Evolutionary conservation across 2,113 vertebrate species (phyloP), one percentile per base, ranked within the genome.

Genomic region (Festucalex cinctus): DNA sequence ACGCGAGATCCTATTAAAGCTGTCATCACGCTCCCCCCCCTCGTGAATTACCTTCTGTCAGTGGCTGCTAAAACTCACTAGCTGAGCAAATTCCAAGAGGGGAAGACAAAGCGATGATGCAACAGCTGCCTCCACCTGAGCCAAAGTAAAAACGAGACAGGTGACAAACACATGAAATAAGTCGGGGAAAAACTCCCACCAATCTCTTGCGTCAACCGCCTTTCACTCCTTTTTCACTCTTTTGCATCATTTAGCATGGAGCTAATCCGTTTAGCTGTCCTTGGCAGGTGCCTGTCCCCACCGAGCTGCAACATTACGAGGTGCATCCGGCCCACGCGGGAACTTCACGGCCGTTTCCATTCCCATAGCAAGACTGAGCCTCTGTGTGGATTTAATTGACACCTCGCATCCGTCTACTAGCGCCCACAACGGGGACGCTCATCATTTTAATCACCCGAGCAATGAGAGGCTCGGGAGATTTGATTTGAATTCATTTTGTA

Each of bases 361-460:
- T 13, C 12, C 4, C 51, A 19, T 7, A 1, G 46, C 19, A 7
- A 19, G 46, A 49, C 19, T 19, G 20, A 49, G 17, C 20, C 19
- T 20, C 6, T 49, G 9, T 28, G 69, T 68, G 68, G 69, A 32
- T 64, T 41, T 72, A 72, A 79, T 48, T 72, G 57, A 53, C 69
- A 60, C 71, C 65, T 43, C 54, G 69, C 75, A 69, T 71, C 65
- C 71, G 56, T 53, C 46, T 71, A 54, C 65, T 28, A 26, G 20
- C 53, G 57, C 44, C 39, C 74, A 57, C 64, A 65, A 53, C 49
- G 69, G 68, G 69, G 61, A 66, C 54, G 14, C 68, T 81, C 59
- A 71, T 66, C 65, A 46, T 63, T 80, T 76, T 76, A 84, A 84
- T 83, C 75, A 80, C 69, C 67, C 43, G 62, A 76, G 63, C 70